Conservation (phyloP, 2,888 invertebrate genomes). For the Cheilosia variabilis region DNA sequence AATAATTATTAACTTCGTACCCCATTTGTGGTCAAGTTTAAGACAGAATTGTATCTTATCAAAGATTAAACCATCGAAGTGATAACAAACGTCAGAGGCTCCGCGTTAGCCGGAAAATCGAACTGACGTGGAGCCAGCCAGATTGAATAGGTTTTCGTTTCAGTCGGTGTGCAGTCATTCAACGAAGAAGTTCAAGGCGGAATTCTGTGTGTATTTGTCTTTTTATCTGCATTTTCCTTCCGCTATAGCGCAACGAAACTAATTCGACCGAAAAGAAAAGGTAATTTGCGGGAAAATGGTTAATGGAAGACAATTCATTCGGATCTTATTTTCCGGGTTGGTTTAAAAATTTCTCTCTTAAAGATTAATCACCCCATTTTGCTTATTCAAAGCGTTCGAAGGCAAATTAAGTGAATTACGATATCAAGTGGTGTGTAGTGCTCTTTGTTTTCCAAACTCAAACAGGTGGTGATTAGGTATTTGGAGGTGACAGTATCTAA, state of each 20-base stretch:
- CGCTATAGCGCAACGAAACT: conserved; percentile 18
- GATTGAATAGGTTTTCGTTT: conserved; percentile 27
- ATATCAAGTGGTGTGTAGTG: background rate
- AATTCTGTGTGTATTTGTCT: background rate
- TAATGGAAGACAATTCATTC: background rate
- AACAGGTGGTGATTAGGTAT: background rate
- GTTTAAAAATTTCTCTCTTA: background rate
- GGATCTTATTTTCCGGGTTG: conserved; percentile 19
- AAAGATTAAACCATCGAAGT: conserved; percentile 27
- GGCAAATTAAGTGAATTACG: background rate
- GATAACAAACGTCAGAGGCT: conserved; percentile 61
- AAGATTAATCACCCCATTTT: background rate
- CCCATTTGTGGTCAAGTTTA: conserved; percentile 12
- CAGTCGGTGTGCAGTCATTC: conserved; percentile 59
- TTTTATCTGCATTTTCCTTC: conserved; percentile 28
- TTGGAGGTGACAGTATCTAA: conserved; percentile 1
- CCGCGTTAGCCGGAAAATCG: conserved; percentile 46
- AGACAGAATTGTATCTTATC: conserved; percentile 65
- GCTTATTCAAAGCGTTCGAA: background rate
- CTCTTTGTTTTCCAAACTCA: conserved; percentile 6
- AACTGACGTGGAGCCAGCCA: conserved; percentile 35
- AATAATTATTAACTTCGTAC: conserved; percentile 34
- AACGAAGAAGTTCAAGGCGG: conserved; percentile 48
- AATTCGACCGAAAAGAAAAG: background rate
- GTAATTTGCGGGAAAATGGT: background rate